Conservation (phyloP, 1,140 invertebrate species). For the Platyura marginata region DNA sequence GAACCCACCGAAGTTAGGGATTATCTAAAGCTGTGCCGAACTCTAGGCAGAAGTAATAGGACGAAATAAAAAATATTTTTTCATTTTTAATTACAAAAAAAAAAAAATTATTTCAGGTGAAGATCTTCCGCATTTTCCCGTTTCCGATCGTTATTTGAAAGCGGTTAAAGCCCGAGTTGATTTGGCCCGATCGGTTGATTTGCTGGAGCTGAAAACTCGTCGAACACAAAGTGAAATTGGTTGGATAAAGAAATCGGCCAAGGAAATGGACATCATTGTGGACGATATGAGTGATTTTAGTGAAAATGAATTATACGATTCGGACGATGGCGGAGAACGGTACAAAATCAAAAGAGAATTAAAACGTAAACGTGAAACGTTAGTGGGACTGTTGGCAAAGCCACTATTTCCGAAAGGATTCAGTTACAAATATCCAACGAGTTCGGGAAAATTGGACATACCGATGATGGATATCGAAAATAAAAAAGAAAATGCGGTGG, state of each 20-base stretch:
- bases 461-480: background rate
- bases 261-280: slow-evolving; percentile 74
- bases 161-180: slow-evolving; percentile 51
- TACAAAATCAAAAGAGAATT: slow-evolving; percentile 9
- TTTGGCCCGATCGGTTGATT: slow-evolving; percentile 62
- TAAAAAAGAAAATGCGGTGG: slow-evolving; percentile 15
- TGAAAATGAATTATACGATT: background rate
- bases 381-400: slow-evolving; percentile 35
- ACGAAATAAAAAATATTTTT: too few relatives aligned
- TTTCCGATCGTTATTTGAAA: slow-evolving; percentile 45
- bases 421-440: slow-evolving; percentile 35
- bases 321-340: background rate
- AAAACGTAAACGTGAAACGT: slow-evolving; percentile 34
- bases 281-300: slow-evolving; percentile 34
- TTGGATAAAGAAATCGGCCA: slow-evolving; percentile 67
- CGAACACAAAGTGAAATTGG: slow-evolving; percentile 48
- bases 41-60: slow-evolving; percentile 64
- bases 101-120: slow-evolving; percentile 31
- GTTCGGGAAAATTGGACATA: slow-evolving; percentile 7
- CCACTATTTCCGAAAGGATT: slow-evolving; percentile 47
- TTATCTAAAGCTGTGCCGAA: slow-evolving; percentile 67
- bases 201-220: slow-evolving; percentile 43
- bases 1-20: slow-evolving; percentile 66
- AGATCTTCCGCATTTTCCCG: slow-evolving; percentile 66
- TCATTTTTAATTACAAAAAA: too few relatives aligned